Evolutionary conservation across 2,888 invertebrate genomes (phyloP).

Genomic region (Eupithecia inturbata): DNA sequence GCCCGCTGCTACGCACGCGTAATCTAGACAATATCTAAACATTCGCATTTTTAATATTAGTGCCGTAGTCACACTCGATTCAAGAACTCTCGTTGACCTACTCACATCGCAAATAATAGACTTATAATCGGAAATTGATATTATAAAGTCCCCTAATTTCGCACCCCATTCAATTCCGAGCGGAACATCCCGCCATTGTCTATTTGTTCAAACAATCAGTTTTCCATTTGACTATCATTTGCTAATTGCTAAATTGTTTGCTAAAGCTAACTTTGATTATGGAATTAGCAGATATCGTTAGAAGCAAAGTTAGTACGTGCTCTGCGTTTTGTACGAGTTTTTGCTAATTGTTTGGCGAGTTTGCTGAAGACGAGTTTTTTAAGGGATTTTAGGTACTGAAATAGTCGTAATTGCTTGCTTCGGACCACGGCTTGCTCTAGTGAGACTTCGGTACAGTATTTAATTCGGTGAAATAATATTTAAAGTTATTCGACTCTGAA

Average conservation of each 20-base stretch:
- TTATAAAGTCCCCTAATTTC: slow-evolving; percentile 4
- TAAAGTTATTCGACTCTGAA: too few species aligned
- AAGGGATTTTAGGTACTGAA: neutral
- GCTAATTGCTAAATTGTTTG: slow-evolving; percentile 43
- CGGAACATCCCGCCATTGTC: slow-evolving; percentile 16
- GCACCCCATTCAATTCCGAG: slow-evolving; percentile 10
- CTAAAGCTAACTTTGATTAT: slow-evolving; percentile 42
- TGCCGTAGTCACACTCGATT: too few species aligned
- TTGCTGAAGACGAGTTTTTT: neutral
- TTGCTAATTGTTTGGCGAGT: slow-evolving; percentile 26
- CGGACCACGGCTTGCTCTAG: neutral
- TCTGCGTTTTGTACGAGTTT: slow-evolving; percentile 26
- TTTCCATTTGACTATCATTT: slow-evolving; percentile 42
- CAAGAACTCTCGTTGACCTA: neutral
- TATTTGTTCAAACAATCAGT: slow-evolving; percentile 40
- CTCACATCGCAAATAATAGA: neutral
- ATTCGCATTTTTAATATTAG: too few species aligned
- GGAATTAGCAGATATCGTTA: slow-evolving; percentile 42
- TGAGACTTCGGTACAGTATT: too few species aligned
- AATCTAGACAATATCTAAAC: too few species aligned
- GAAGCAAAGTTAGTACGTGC: slow-evolving; percentile 41
- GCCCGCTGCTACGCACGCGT: too few species aligned
- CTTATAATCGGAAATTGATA: neutral
- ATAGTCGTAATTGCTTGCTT: neutral
- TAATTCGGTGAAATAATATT: too few species aligned